Conservation (phyloP, 1,140 invertebrate genomes). For the Coenobita brevimanus region DNA sequence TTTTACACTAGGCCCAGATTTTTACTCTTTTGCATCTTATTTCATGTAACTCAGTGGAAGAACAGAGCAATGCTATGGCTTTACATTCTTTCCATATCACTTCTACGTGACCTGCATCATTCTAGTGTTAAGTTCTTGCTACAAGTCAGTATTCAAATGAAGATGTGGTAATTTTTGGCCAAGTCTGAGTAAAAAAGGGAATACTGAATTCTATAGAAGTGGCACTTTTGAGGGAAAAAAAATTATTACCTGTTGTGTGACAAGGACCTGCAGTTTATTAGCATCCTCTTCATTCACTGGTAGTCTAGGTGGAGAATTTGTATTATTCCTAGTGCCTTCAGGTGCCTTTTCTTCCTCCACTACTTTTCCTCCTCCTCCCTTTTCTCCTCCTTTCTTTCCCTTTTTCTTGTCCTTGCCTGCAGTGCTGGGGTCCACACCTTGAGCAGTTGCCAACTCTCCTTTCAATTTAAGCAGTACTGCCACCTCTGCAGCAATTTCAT, state of each 20-base stretch:
- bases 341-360: constrained; percentile 6
- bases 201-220: background rate
- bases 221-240: background rate
- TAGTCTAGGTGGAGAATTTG: background rate
- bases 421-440: constrained; percentile 1
- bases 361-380: background rate
- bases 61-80: no score
- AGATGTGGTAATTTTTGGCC: background rate
- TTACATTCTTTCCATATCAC: no score
- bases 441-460: constrained; percentile 35
- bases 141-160: no score
- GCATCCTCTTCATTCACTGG: constrained; percentile 32
- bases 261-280: constrained; percentile 29
- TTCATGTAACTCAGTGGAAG: no score
- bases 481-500: constrained; percentile 51
- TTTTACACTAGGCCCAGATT: no score
- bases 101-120: no score
- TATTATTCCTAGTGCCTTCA: background rate
- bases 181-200: background rate
- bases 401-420: constrained; percentile 22
- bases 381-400: constrained; percentile 19
- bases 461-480: constrained; percentile 55
- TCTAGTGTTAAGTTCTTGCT: no score
- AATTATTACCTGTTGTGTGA: constrained; percentile 48
- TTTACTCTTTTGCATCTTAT: no score